Conservation (phyloP, 2,888 invertebrate species). For the Abrostola tripartita region DNA sequence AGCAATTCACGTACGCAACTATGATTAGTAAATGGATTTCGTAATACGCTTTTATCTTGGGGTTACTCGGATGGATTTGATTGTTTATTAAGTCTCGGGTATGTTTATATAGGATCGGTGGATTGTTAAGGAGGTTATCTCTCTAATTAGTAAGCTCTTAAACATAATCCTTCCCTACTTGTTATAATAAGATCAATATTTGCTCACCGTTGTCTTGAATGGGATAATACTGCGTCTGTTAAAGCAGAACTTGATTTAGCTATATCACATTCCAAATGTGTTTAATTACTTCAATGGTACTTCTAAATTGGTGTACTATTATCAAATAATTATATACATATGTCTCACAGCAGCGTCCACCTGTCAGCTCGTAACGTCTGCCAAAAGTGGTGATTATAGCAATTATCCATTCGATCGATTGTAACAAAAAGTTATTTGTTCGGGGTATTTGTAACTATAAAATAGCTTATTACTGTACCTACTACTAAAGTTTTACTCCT, state of each 20-base stretch:
- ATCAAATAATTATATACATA: no score
- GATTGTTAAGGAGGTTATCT: constrained; percentile 80
- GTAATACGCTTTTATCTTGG: constrained; percentile 59
- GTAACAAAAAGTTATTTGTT: no score
- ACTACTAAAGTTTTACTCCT: no score
- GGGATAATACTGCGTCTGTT: constrained; percentile 58
- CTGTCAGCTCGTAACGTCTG: no score
- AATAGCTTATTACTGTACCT: no score
- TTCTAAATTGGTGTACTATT: neutral
- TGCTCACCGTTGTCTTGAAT: constrained; percentile 57
- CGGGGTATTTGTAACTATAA: no score
- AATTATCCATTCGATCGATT: no score
- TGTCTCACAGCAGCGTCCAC: no score
- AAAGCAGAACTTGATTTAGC: constrained; percentile 34
- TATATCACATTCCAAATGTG: constrained; percentile 19
- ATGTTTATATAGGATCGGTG: constrained; percentile 82
- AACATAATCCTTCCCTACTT: constrained; percentile 77
- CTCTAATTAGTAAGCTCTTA: constrained; percentile 83
- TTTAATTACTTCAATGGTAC: constrained; percentile 12
- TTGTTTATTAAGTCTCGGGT: constrained; percentile 70
- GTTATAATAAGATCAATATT: constrained; percentile 75
- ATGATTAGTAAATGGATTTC: constrained; percentile 40
- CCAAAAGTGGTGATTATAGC: no score
- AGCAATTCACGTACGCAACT: constrained; percentile 39
- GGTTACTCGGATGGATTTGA: constrained; percentile 55